Conservation (phyloP, 1,140 invertebrate genomes). For the Trichogramma pretiosum region DNA sequence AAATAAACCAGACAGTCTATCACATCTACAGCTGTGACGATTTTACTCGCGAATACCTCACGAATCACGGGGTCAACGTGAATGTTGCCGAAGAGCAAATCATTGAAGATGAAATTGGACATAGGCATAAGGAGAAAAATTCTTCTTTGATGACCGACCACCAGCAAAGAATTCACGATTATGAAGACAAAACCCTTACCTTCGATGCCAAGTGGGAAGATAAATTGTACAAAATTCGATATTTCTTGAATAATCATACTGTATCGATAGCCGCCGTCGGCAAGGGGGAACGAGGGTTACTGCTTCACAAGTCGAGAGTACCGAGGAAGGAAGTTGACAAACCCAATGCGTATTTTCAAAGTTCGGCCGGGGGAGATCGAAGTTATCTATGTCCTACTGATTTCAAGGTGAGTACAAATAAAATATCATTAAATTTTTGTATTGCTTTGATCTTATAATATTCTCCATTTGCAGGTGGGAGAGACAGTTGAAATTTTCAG, state of each 20-base stretch:
- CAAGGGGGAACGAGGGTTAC: conserved; percentile 59
- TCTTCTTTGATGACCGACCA: too few relatives aligned
- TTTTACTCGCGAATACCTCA: conserved; percentile 73
- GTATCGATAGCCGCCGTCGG: conserved; percentile 69
- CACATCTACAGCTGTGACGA: conserved; percentile 69
- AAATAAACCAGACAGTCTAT: conserved; percentile 70
- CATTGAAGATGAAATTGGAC: conserved; percentile 57
- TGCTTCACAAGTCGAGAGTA: conserved; percentile 67
- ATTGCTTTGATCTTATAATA: too few relatives aligned
- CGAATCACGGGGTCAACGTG: conserved; percentile 72
- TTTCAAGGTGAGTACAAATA: conserved; percentile 45
- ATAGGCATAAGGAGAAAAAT: conserved; percentile 27
- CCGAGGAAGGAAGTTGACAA: conserved; percentile 69
- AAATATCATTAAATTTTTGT: too few relatives aligned
- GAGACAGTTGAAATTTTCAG: conserved; percentile 59
- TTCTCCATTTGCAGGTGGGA: conserved; percentile 52
- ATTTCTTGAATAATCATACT: conserved; percentile 73
- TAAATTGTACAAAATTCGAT: conserved; percentile 56
- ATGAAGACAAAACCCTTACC: conserved; percentile 61
- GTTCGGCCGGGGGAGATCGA: conserved; percentile 55
- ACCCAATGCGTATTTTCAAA: conserved; percentile 53
- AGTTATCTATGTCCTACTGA: conserved; percentile 70
- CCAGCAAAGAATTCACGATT: conserved; percentile 55
- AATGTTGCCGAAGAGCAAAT: conserved; percentile 62
- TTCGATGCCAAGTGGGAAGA: conserved; percentile 76